A percentile compares a stretch with the other conserved stretches of the same genome.
phyloP scores from a whole-genome alignment of 2,888 invertebrate species.

The Papilio protenor region DNA sequence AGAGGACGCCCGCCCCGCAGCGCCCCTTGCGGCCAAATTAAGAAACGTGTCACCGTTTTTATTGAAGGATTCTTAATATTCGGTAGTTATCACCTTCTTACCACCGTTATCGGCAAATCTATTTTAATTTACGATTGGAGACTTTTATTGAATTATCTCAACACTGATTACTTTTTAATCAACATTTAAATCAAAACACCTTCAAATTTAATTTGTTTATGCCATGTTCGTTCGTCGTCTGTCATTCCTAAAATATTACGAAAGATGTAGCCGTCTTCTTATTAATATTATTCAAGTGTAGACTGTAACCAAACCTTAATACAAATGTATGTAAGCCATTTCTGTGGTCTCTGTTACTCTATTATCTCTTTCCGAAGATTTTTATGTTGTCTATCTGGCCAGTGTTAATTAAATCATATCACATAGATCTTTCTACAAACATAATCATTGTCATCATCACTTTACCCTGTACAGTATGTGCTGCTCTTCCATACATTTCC shows the following conservation, averaged over 20 bases:
- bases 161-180: not conserved
- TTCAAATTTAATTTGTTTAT: not conserved
- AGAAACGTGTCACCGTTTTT: slow-evolving; percentile 55
- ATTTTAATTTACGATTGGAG: slow-evolving; percentile 4
- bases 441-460: not conserved
- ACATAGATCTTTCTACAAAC: not conserved
- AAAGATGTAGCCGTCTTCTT: not conserved
- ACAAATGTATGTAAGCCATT: not conserved
- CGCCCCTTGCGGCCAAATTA: slow-evolving; percentile 48
- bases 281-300: not conserved
- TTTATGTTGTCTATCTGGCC: not conserved
- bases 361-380: too few species aligned
- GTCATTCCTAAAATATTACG: not conserved
- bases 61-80: slow-evolving; percentile 43
- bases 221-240: not conserved
- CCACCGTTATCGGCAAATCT: slow-evolving; percentile 29
- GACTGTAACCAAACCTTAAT: not conserved
- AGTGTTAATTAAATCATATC: not conserved
- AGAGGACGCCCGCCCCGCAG: slow-evolving; percentile 45
- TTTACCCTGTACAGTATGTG: too few species aligned
- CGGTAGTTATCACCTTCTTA: slow-evolving; percentile 32
- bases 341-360: too few species aligned
- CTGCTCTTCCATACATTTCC: too few species aligned
- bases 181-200: not conserved
- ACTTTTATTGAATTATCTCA: slow-evolving; percentile 21